phyloP scores from a whole-genome alignment of 2,797 vertebrate species.

The Pygocentrus nattereri region DNA sequence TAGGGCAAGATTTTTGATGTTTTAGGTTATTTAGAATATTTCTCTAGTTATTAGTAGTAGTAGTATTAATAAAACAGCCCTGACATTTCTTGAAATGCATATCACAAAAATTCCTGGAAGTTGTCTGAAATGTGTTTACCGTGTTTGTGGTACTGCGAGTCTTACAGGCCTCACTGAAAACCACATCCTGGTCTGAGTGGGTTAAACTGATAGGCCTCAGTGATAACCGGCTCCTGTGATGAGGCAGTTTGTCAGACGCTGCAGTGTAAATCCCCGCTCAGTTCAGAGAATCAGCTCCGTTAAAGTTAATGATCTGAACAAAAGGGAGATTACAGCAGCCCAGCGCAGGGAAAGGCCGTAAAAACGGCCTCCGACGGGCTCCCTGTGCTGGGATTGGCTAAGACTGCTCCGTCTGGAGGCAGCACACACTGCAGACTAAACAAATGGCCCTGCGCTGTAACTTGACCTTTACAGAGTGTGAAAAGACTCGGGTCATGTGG shows the following conservation, averaged over 20 bases:
- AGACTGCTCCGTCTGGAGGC: background rate
- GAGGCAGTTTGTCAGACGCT: too few relatives aligned
- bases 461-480: slow-evolving; percentile 42
- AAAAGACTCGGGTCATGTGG: slow-evolving; percentile 25
- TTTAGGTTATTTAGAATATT: too few relatives aligned
- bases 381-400: background rate
- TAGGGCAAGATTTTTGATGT: too few relatives aligned
- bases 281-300: background rate
- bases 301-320: background rate
- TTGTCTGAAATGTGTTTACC: too few relatives aligned
- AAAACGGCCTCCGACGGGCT: background rate
- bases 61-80: too few relatives aligned
- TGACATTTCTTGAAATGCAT: too few relatives aligned
- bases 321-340: background rate
- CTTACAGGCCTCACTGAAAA: too few relatives aligned
- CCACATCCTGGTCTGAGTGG: too few relatives aligned
- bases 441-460: slow-evolving; percentile 32
- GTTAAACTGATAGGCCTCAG: background rate
- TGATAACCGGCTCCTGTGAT: too few relatives aligned
- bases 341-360: background rate
- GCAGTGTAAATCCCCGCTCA: background rate
- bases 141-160: too few relatives aligned
- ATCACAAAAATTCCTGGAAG: too few relatives aligned
- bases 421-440: slow-evolving; percentile 38
- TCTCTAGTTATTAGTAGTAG: too few relatives aligned